Percentiles rank a stretch among this genome's conserved stretches.
phyloP scores from a whole-genome alignment of 2,797 vertebrate species.

The Neostethus bicornis region DNA sequence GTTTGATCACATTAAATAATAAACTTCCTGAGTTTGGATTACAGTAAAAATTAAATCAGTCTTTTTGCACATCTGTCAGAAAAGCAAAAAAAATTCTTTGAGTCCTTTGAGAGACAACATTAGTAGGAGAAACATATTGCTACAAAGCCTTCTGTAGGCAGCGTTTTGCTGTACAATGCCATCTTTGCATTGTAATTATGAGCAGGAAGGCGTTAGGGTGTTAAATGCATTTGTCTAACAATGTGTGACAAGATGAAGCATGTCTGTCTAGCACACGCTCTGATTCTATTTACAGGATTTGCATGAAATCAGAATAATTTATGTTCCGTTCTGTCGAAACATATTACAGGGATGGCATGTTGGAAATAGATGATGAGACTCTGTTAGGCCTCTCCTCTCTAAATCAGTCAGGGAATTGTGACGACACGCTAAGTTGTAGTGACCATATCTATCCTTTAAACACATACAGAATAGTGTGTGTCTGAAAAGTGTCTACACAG shows the following conservation, averaged over 20 bases:
- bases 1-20: slow-evolving; percentile 36
- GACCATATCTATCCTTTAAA: too few relatives aligned
- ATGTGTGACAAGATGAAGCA: slow-evolving; percentile 52
- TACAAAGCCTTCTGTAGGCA: slow-evolving; percentile 32
- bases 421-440: slow-evolving; percentile 45
- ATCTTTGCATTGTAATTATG: slow-evolving; percentile 40
- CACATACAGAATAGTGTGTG: too few relatives aligned
- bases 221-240: slow-evolving; percentile 57
- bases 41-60: slow-evolving; percentile 7
- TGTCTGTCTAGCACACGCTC: slow-evolving; percentile 40
- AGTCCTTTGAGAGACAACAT: slow-evolving; percentile 9
- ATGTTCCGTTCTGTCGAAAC: slow-evolving; percentile 44
- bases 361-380: slow-evolving; percentile 48
- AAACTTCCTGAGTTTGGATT: slow-evolving; percentile 8
- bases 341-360: slow-evolving; percentile 43
- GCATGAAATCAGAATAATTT: slow-evolving; percentile 66
- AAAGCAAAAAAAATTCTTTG: neutral
- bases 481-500: too few relatives aligned
- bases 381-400: slow-evolving; percentile 26
- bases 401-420: slow-evolving; percentile 33
- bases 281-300: slow-evolving; percentile 62
- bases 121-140: slow-evolving; percentile 8
- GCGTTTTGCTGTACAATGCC: slow-evolving; percentile 5
- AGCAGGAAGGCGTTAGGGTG: slow-evolving; percentile 42
- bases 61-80: neutral